Conservation (phyloP, 2,113 vertebrate species). For the Delphinapterus leucas region DNA sequence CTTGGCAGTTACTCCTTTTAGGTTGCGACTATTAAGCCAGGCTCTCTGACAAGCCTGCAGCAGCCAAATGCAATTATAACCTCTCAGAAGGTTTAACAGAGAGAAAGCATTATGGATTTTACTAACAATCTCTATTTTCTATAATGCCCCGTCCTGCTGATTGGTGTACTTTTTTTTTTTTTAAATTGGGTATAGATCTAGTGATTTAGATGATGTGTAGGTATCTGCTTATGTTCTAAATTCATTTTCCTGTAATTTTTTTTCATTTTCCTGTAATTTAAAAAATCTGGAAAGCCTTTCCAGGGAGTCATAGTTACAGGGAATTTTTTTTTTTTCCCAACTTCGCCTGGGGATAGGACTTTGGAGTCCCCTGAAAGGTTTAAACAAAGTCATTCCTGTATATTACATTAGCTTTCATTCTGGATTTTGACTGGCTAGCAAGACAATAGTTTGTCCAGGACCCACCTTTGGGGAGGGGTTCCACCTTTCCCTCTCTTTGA, state of each 20-base stretch:
- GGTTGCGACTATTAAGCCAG: slow-evolving; percentile 36
- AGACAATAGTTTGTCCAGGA: slow-evolving; percentile 60
- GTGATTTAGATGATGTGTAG: neutral
- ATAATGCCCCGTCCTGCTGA: neutral
- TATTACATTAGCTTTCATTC: slow-evolving; percentile 38
- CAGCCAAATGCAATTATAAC: slow-evolving; percentile 41
- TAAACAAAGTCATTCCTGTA: neutral
- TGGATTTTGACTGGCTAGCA: neutral
- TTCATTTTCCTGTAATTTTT: slow-evolving; percentile 44
- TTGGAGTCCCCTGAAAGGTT: neutral
- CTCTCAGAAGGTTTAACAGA: slow-evolving; percentile 44
- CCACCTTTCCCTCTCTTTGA: neutral
- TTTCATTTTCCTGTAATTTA: slow-evolving; percentile 46
- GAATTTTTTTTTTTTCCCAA: neutral
- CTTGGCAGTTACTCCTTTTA: slow-evolving; percentile 59
- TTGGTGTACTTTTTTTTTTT: slow-evolving; percentile 27
- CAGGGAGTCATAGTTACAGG: slow-evolving; percentile 14
- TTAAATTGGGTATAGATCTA: neutral
- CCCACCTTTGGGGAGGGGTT: slow-evolving; percentile 42
- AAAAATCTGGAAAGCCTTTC: slow-evolving; percentile 36
- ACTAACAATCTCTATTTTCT: slow-evolving; percentile 36
- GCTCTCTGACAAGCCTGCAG: slow-evolving; percentile 33
- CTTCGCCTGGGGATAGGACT: slow-evolving; percentile 34
- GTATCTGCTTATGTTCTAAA: neutral
- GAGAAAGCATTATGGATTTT: slow-evolving; percentile 43